Evolutionary conservation across 2,888 invertebrate species (phyloP), one percentile per base, ranked within the genome.

Genomic region (Biston stratarius): DNA sequence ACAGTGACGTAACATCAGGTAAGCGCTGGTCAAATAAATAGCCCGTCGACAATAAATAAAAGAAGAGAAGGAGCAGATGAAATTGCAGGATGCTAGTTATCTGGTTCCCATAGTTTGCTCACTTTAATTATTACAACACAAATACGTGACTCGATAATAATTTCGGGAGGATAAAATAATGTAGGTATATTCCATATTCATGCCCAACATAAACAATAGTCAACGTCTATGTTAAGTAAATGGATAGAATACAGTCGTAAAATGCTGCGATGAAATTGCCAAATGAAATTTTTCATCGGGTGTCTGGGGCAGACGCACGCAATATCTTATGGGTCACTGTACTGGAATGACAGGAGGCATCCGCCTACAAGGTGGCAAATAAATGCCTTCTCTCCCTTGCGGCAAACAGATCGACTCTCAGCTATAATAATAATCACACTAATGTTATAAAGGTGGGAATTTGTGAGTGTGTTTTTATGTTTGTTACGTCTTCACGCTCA

Each of bases 211-310:
- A 51, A 48, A 48, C n/a, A 48, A 24, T 14, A 48, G 48, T 14
- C 14, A 15, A 47, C 15, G 42, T 44, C 44, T 44, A 48, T 48
- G 51, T 36, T 58, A 56, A 33, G 12, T 52, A 38, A 45, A 58
- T 58, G 11, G 45, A 52, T 62, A 48, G 24, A 56, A 55, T 45
- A 55, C n/a, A 34, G 52, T 33, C 59, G 33, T 60, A 65, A 57
- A 66, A 61, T 15, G 12, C 10, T 53, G 34, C 57, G 45, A 53
- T 47, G 52, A 58, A 57, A 66, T 33, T 38, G 56, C 34, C 52
- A 62, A 61, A 67, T 67, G 51, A 67, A 57, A 61, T 67, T 67
- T 61, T 61, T 61, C 58, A 67, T 45, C 66, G 61, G 40, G 52
- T 51, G 60, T 65, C 51, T 44, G 60, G 58, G 56, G 40, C 61